These are phyloP conservation scores for Ptilorrhoa leucosticta DNA, from an alignment of 2,113 vertebrate species.

Conservation along the genomic window DNA sequence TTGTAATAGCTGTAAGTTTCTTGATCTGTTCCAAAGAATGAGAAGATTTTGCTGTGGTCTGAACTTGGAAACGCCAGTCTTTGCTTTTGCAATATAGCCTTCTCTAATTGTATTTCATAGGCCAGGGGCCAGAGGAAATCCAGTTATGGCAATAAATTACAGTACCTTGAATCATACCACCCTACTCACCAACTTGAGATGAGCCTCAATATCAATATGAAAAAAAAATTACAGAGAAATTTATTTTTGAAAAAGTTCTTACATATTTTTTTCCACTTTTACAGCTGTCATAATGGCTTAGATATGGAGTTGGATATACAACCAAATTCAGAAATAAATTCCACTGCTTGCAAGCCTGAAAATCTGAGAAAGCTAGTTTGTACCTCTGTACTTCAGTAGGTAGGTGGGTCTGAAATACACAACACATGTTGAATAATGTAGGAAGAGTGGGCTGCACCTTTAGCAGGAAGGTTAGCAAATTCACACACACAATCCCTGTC, in stretches of 20 bases:
- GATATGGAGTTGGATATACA: neutral
- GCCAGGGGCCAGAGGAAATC: neutral
- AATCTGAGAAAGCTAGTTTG: neutral
- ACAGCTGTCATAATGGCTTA: neutral
- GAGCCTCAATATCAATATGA: neutral
- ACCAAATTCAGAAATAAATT: neutral
- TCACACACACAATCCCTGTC: accelerated
- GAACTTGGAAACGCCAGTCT: neutral
- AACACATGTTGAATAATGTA: accelerated
- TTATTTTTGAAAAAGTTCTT: neutral
- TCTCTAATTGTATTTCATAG: neutral
- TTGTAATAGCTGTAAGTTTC: neutral
- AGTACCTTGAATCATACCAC: neutral
- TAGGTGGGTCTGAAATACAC: neutral
- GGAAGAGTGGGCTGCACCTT: neutral
- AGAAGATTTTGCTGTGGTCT: neutral
- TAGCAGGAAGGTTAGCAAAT: neutral
- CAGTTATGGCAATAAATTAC: neutral
- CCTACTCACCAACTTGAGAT: neutral
- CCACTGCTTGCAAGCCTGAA: neutral
- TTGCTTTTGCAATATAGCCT: neutral
- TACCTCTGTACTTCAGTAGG: neutral
- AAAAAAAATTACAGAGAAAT: neutral
- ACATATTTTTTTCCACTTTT: neutral
- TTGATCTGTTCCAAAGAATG: neutral